phyloP scores from a whole-genome alignment of 2,888 invertebrate genomes.

The Xestia ashworthii region DNA sequence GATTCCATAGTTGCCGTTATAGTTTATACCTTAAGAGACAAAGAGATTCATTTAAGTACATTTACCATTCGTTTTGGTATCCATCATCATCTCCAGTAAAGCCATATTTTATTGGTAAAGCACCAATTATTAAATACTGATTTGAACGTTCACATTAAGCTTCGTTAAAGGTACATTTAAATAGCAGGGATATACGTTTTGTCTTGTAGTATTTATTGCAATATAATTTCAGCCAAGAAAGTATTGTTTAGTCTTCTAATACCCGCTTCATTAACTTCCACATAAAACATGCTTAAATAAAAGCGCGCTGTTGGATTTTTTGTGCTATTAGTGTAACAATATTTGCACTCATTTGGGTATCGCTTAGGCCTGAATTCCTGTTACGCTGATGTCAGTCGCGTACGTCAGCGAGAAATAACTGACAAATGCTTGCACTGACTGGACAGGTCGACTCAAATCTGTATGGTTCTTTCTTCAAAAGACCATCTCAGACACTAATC shows the following conservation, averaged over 20 bases:
- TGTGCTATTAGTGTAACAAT: neutral
- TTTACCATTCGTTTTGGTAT: neutral
- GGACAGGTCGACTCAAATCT: too few species aligned
- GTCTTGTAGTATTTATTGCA: constrained; percentile 40
- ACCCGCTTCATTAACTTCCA: neutral
- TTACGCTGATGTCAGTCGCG: too few species aligned
- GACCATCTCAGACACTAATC: too few species aligned
- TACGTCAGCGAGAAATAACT: too few species aligned
- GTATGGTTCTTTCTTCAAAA: too few species aligned
- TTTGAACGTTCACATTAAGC: constrained; percentile 50
- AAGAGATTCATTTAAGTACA: constrained; percentile 50
- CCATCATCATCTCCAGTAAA: constrained; percentile 41
- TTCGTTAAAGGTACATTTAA: constrained; percentile 33
- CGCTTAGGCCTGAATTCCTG: neutral
- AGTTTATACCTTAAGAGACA: neutral
- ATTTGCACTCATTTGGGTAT: neutral
- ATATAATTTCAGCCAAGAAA: constrained; percentile 30
- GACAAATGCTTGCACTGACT: too few species aligned
- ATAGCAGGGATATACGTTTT: constrained; percentile 11
- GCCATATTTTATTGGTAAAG: constrained; percentile 37
- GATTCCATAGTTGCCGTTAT: neutral
- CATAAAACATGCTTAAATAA: neutral
- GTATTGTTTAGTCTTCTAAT: neutral
- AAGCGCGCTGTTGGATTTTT: neutral
- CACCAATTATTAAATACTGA: constrained; percentile 50